These are phyloP conservation scores for Sapajus apella DNA, from an alignment of 2,113 vertebrate genomes.

Conservation along the genomic window DNA sequence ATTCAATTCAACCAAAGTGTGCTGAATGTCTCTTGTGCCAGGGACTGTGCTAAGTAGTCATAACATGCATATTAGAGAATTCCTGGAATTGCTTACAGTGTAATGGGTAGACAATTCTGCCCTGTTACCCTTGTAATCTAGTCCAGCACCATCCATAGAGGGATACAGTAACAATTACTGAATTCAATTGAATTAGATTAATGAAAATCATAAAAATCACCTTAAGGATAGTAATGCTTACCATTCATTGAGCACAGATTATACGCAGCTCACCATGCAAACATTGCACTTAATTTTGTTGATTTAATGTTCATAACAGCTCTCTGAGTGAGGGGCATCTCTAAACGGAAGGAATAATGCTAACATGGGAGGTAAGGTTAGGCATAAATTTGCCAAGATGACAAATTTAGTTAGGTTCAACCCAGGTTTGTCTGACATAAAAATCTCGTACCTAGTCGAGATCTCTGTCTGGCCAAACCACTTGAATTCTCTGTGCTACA, in stretches of 20 bases:
- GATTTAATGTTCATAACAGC: background rate
- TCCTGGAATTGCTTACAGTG: background rate
- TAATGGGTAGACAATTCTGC: background rate
- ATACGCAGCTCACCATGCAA: background rate
- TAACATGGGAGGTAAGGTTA: background rate
- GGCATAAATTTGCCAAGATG: background rate
- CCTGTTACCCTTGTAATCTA: background rate
- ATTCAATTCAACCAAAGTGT: background rate
- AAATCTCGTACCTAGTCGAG: background rate
- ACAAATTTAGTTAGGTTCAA: background rate
- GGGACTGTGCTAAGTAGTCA: background rate
- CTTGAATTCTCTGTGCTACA: background rate
- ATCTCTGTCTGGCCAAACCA: background rate
- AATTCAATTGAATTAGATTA: background rate
- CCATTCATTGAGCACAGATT: background rate
- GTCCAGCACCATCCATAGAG: background rate
- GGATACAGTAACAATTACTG: background rate
- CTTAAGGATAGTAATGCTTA: background rate
- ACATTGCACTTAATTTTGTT: background rate
- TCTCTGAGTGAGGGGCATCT: background rate
- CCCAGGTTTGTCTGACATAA: background rate
- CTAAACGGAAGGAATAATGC: background rate
- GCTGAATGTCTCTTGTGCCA: background rate
- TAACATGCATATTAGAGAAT: background rate
- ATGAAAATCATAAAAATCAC: background rate